phyloP scores from a whole-genome alignment of 2,888 invertebrate genomes.

The Unio delphinus region DNA sequence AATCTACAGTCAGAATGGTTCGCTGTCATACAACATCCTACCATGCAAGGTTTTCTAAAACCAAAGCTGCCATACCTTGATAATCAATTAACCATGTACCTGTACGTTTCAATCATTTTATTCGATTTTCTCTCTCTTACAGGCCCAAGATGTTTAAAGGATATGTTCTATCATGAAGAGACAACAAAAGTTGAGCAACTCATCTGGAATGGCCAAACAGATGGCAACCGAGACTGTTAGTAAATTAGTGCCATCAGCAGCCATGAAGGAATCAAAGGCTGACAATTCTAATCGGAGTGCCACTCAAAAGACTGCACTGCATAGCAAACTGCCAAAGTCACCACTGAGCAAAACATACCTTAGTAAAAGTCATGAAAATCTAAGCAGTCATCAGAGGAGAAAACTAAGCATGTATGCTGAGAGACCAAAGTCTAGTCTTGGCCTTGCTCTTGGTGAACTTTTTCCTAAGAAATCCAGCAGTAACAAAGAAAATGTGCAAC shows the following conservation, averaged over 20 bases:
- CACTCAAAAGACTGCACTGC: constrained; percentile 23
- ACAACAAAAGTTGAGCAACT: too few species aligned
- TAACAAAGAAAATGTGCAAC: constrained; percentile 61
- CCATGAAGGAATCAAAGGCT: constrained; percentile 59
- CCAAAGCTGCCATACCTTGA: too few species aligned
- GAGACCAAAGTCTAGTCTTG: constrained; percentile 47
- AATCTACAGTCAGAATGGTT: too few species aligned
- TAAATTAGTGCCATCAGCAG: constrained; percentile 14
- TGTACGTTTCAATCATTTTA: too few species aligned
- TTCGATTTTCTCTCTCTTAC: too few species aligned
- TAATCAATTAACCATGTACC: too few species aligned
- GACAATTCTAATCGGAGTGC: constrained; percentile 46
- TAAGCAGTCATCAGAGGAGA: constrained; percentile 59
- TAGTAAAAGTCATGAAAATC: constrained; percentile 68
- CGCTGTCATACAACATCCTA: too few species aligned
- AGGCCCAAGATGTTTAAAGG: too few species aligned
- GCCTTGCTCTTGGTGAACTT: constrained; percentile 32
- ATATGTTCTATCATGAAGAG: too few species aligned
- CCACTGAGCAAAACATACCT: constrained; percentile 60
- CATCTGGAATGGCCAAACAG: too few species aligned
- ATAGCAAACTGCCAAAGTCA: constrained; percentile 32
- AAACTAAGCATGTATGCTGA: constrained; percentile 41
- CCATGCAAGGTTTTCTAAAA: too few species aligned
- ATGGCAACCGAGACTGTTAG: too few species aligned
- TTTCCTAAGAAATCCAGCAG: constrained; percentile 28